Evolutionary conservation across 2,113 vertebrate genomes (phyloP).

Genomic region (Scortum barcoo): DNA sequence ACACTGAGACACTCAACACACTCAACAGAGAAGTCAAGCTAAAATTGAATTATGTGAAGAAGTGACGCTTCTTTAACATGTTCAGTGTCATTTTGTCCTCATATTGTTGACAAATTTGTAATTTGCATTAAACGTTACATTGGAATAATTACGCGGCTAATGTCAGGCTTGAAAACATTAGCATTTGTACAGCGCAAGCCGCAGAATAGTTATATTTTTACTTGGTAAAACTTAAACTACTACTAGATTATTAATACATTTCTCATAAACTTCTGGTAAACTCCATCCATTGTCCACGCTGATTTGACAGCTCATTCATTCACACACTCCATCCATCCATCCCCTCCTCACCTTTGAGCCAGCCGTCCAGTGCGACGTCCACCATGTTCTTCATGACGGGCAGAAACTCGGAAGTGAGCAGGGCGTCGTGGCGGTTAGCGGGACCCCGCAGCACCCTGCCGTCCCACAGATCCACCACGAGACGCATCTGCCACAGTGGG

Average conservation of each 20-base stretch:
- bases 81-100: neutral
- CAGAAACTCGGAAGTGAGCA: slow-evolving; percentile 94
- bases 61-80: neutral
- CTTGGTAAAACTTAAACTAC: too few species aligned
- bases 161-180: neutral
- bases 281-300: too few species aligned
- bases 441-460: slow-evolving; percentile 87
- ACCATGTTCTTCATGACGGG: slow-evolving; percentile 94
- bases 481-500: slow-evolving; percentile 94
- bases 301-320: neutral
- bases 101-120: neutral
- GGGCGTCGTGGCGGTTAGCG: slow-evolving; percentile 77
- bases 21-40: neutral
- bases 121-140: neutral
- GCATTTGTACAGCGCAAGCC: too few species aligned
- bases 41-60: neutral
- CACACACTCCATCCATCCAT: neutral
- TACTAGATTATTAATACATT: too few species aligned
- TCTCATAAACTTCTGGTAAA: neutral
- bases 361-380: slow-evolving; percentile 90
- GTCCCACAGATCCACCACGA: slow-evolving; percentile 94
- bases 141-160: neutral
- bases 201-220: too few species aligned
- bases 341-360: slow-evolving; percentile 88
- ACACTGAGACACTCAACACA: too few species aligned